Evolutionary conservation across 2,113 vertebrate genomes (phyloP).

Genomic region (Choloepus hoffmanni): DNA sequence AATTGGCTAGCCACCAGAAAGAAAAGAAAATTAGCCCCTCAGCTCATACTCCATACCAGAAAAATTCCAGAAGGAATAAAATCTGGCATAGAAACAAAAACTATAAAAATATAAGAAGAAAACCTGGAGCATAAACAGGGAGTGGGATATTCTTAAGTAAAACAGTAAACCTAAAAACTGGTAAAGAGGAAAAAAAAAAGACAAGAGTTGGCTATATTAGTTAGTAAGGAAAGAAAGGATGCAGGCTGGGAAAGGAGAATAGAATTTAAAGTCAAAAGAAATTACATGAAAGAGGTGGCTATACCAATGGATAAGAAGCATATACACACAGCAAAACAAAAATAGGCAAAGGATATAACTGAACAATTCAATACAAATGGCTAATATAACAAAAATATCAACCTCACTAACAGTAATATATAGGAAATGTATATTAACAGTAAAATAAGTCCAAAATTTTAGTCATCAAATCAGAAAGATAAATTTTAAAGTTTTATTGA

Average conservation of each 20-base stretch:
- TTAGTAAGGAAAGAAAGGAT: not conserved
- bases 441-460: not conserved
- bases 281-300: not conserved
- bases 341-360: not conserved
- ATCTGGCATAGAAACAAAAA: conserved; percentile 1
- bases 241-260: too few species aligned
- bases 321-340: not conserved
- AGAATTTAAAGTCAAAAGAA: conserved; percentile 31
- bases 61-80: not conserved
- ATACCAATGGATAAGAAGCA: not conserved
- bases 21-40: not conserved
- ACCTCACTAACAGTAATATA: not conserved
- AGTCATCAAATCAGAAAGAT: not conserved
- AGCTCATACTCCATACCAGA: not conserved
- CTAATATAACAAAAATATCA: not conserved
- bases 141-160: not conserved
- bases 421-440: not conserved
- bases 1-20: not conserved
- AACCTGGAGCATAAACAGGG: not conserved
- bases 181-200: not conserved
- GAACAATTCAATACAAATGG: conserved; percentile 10
- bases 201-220: not conserved
- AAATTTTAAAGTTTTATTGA: not conserved
- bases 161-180: not conserved
- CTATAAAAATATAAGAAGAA: not conserved